phyloP scores from a whole-genome alignment of 2,113 vertebrate species.

The Carlito syrichta region DNA sequence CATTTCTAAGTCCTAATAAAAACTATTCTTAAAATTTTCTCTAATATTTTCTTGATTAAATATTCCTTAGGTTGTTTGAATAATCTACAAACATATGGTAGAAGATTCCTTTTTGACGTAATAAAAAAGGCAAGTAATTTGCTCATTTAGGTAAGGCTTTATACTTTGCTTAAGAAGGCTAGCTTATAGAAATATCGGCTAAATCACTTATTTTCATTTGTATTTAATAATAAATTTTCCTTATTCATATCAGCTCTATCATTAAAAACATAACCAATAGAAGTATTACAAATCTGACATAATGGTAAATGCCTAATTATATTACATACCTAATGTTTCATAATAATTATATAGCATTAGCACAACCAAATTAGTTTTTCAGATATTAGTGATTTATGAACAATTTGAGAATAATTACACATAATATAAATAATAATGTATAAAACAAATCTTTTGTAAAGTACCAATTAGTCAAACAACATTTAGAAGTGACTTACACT shows the following conservation, averaged over 20 bases:
- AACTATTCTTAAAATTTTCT: not conserved
- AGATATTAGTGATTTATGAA: not conserved
- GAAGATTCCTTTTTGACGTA: not conserved
- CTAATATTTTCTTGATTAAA: not conserved
- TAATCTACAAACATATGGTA: not conserved
- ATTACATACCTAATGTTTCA: not conserved
- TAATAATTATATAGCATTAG: not conserved
- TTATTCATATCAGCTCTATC: not conserved
- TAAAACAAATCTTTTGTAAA: not conserved
- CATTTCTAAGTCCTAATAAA: not conserved
- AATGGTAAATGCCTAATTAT: not conserved
- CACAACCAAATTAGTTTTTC: not conserved
- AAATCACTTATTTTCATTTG: slow-evolving; percentile 28
- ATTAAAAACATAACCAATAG: slow-evolving; percentile 18
- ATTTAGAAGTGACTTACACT: not conserved
- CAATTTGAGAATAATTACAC: not conserved
- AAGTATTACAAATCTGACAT: not conserved
- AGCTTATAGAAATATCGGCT: not conserved
- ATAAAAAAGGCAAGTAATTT: not conserved
- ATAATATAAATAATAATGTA: not conserved
- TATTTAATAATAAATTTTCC: slow-evolving; percentile 21
- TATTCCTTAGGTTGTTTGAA: not conserved
- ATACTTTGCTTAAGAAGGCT: not conserved
- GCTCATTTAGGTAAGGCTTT: not conserved
- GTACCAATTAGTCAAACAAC: not conserved